phyloP scores from a whole-genome alignment of 2,113 vertebrate species.

The Pipra filicauda region DNA sequence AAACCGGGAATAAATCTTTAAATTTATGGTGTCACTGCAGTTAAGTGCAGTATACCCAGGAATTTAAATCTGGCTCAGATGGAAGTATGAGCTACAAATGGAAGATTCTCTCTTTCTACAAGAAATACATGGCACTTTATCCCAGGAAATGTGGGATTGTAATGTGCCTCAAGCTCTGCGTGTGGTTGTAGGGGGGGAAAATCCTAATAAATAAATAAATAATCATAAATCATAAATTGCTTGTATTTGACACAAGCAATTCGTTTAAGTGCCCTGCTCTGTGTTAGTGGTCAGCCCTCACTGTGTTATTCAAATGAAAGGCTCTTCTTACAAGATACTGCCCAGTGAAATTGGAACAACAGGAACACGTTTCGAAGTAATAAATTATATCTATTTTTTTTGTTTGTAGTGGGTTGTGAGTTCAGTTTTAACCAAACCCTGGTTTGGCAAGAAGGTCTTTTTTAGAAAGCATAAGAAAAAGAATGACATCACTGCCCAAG shows the following conservation, averaged over 20 bases:
- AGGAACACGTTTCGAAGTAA: not conserved
- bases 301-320: not conserved
- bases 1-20: not conserved
- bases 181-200: not conserved
- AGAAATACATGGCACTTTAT: not conserved
- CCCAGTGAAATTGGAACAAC: not conserved
- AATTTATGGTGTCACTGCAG: not conserved
- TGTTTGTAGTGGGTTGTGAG: not conserved
- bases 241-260: not conserved
- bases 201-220: not conserved
- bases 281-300: not conserved
- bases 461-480: constrained; percentile 10
- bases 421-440: not conserved
- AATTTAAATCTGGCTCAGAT: not conserved
- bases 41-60: not conserved
- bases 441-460: not conserved
- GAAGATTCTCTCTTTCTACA: not conserved
- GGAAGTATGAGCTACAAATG: not conserved
- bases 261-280: not conserved
- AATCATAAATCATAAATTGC: not conserved
- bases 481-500: not conserved
- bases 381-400: not conserved
- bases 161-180: not conserved
- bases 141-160: not conserved
- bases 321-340: not conserved